These are phyloP conservation scores for Silurus aristotelis DNA, from an alignment of 2,797 vertebrate species.

Conservation along the genomic window DNA sequence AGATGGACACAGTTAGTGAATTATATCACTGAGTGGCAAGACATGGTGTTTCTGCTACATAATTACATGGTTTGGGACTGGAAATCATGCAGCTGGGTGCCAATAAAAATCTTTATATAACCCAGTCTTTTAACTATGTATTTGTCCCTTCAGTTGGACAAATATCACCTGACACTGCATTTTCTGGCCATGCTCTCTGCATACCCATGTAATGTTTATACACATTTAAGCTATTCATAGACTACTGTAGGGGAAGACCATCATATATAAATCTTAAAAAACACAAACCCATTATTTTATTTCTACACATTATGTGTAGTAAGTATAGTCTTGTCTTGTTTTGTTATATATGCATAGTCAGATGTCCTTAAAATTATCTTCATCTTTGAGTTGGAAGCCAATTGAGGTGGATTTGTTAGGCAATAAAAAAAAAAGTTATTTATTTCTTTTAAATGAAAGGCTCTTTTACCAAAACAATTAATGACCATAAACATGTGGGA, in stretches of 20 bases:
- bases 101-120: slow-evolving; percentile 45
- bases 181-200: neutral
- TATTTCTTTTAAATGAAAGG: neutral
- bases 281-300: neutral
- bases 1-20: neutral
- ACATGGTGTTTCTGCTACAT: neutral
- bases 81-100: slow-evolving; percentile 28
- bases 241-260: neutral
- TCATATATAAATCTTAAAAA: neutral
- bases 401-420: neutral
- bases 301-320: no score
- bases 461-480: neutral
- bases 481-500: neutral
- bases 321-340: no score
- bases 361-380: neutral
- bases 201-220: neutral
- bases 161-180: neutral
- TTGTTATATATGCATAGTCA: no score
- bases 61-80: slow-evolving; percentile 29
- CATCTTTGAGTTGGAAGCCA: neutral
- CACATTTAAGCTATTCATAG: no score
- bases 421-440: neutral
- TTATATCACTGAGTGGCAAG: neutral
- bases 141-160: neutral
- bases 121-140: slow-evolving; percentile 4